Evolutionary conservation across 92 coral and sea anemone genomes (phyloP).

Genomic region (Siderastrea radians): DNA sequence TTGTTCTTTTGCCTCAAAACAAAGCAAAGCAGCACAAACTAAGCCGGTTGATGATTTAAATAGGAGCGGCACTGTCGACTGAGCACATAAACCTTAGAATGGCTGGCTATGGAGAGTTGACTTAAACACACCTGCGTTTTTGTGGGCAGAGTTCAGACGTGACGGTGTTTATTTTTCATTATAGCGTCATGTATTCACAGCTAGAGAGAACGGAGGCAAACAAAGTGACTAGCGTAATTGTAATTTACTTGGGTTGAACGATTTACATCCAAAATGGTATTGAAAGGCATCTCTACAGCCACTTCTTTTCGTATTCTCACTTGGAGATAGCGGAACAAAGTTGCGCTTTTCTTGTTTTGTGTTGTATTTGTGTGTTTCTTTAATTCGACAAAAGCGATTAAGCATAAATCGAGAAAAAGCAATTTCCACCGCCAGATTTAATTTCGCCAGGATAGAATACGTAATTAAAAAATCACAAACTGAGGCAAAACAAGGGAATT

Average conservation of each 20-base stretch:
- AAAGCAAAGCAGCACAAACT: not conserved
- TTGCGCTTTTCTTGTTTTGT: not conserved
- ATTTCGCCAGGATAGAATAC: constrained; percentile 3
- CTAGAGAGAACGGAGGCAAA: not conserved
- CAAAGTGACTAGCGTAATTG: not conserved
- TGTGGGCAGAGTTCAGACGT: not conserved
- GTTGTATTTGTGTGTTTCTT: not conserved
- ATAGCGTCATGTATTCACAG: not conserved
- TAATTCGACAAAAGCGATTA: not conserved
- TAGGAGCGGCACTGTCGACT: not conserved
- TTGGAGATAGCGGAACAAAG: not conserved
- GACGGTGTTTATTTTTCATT: constrained; percentile 22
- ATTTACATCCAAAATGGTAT: not conserved
- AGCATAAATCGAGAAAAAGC: constrained; percentile 1
- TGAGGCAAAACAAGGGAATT: not conserved
- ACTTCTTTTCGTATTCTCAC: not conserved
- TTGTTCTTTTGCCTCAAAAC: not conserved
- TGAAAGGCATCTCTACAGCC: not conserved
- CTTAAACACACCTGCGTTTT: constrained; percentile 3
- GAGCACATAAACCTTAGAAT: not conserved
- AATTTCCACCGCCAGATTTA: constrained; percentile 6
- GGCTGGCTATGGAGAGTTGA: not conserved
- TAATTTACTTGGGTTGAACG: not conserved
- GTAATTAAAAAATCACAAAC: constrained; percentile 9
- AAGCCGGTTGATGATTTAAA: not conserved